Evolutionary conservation across 2,797 vertebrate species (phyloP), one percentile per base, ranked within the genome.

Genomic region (Eulemur mongoz): DNA sequence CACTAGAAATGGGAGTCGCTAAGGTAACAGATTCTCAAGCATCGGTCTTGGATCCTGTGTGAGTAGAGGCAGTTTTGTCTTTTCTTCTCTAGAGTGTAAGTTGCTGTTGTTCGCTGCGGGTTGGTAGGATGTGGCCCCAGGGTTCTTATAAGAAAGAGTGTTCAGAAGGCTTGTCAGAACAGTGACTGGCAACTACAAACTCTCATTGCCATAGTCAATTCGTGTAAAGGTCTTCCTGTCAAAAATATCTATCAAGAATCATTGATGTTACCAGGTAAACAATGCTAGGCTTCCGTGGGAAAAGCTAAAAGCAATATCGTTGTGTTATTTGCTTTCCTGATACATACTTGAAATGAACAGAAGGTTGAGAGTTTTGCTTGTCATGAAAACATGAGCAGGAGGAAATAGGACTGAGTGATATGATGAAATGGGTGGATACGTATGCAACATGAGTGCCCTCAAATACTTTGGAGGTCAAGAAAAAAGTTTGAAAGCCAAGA

Each of bases 341-440:
- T n/a, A 15, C 27, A 65, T 61, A 38, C 11, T 50, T 92, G 48
- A 92, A 69, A 70, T 61, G 75, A 86, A 70, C 7, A 54, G n/a
- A 70, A 23, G 4, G 6, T 63, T 81, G 32, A 43, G 38, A 92
- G 54, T 78, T 93, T 84, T 75, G 25, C n/a, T 87, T 84, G 25
- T 96, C 35, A 38, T 43, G 43, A 89, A 95, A 91, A 50, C 76
- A 50, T 52, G 52, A 86, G 48, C 20, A 83, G 45, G 40, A 95
- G 23, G 52, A 73, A 72, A 73, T 18, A 48, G 35, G 9, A 70
- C 15, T 50, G 4, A 82, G 45, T 87, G 14, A 43, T 38, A 8
- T 20, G 30, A 57, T 75, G 73, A 75, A 83, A 48, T 43, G 52
- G 48, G 11, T 72, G 4, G 23, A 57, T 45, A 72, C 30, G 1